Conservation (phyloP, 2,113 vertebrate species). For the Nothoprocta pentlandii region DNA sequence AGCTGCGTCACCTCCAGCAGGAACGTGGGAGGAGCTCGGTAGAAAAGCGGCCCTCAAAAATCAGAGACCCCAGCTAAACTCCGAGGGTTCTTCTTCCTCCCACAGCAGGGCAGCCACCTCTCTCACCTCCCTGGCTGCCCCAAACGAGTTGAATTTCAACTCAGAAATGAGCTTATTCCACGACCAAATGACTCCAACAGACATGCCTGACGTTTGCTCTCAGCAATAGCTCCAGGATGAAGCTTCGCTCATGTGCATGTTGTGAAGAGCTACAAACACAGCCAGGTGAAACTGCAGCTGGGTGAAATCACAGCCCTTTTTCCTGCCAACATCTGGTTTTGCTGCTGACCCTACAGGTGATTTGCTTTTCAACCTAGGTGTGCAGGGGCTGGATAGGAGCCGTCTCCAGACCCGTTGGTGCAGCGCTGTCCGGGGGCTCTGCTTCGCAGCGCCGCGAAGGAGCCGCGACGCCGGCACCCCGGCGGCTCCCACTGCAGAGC, state of each 20-base stretch:
- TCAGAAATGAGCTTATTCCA: neutral
- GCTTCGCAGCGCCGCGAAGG: rapidly evolving
- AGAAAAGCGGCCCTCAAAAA: neutral
- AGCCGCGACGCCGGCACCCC: rapidly evolving
- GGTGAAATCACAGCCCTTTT: neutral
- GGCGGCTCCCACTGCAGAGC: neutral
- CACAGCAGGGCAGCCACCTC: too few relatives aligned
- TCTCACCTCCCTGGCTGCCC: neutral
- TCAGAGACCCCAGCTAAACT: neutral
- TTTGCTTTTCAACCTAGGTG: neutral
- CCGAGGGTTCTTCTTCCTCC: too few relatives aligned
- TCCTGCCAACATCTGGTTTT: neutral
- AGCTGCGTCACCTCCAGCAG: neutral
- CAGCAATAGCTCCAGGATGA: neutral
- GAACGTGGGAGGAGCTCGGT: neutral
- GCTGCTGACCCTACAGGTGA: neutral
- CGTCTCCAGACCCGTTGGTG: rapidly evolving
- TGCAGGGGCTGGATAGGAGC: neutral
- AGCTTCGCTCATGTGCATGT: rapidly evolving
- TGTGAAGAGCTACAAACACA: neutral
- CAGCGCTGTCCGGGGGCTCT: rapidly evolving
- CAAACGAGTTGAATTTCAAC: neutral
- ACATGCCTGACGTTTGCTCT: rapidly evolving
- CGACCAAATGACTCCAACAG: rapidly evolving
- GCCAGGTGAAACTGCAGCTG: neutral